phyloP scores from a whole-genome alignment of 2,113 vertebrate genomes.

The Ceuthmochares aereus region DNA sequence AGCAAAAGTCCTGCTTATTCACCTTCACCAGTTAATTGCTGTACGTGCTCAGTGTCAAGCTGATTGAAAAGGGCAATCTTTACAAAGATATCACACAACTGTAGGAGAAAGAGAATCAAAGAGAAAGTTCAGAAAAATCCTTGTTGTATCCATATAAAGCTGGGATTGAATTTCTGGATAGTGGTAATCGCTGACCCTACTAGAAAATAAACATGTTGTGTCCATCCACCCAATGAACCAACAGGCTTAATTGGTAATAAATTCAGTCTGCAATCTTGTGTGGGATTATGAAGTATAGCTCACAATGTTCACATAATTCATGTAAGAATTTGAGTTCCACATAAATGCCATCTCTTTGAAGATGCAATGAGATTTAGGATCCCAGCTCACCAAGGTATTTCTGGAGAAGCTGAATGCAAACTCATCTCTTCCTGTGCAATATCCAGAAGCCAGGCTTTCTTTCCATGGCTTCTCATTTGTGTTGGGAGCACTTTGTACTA shows the following conservation, averaged over 20 bases:
- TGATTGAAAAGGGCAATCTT: fast-evolving
- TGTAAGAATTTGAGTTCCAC: not conserved
- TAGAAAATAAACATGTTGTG: fast-evolving
- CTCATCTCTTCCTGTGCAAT: too few relatives aligned
- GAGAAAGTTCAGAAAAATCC: not conserved
- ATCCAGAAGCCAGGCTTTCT: not conserved
- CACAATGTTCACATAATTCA: not conserved
- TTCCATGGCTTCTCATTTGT: fast-evolving
- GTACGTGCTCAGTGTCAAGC: fast-evolving
- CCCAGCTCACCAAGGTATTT: not conserved
- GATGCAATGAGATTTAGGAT: not conserved
- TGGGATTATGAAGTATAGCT: not conserved
- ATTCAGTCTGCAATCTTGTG: not conserved
- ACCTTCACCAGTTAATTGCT: not conserved
- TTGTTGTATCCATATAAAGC: not conserved
- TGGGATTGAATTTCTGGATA: not conserved
- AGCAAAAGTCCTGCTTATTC: not conserved
- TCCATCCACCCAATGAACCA: fast-evolving
- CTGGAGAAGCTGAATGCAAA: not conserved
- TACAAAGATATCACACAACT: not conserved
- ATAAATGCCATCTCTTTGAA: not conserved
- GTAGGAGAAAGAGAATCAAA: not conserved
- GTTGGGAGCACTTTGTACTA: too few relatives aligned
- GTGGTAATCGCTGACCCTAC: not conserved
- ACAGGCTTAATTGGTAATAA: not conserved